phyloP scores from a whole-genome alignment of 2,797 vertebrate genomes.

The Lagodon rhomboides region DNA sequence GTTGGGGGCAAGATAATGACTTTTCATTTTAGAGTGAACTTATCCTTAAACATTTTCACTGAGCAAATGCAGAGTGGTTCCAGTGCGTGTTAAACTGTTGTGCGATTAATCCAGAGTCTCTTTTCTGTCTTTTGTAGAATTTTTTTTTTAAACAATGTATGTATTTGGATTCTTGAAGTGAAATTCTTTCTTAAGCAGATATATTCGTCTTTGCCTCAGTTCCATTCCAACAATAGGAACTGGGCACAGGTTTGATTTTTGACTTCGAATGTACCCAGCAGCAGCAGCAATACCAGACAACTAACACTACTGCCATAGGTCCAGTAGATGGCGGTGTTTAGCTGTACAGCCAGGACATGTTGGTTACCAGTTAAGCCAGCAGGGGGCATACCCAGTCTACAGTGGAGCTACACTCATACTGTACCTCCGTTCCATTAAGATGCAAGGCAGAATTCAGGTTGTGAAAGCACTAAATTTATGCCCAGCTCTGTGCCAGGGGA shows the following conservation, averaged over 20 bases:
- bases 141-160: no score
- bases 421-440: slow-evolving; percentile 8
- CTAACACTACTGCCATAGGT: neutral
- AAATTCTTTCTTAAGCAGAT: no score
- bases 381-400: slow-evolving; percentile 3
- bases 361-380: slow-evolving; percentile 16
- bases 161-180: no score
- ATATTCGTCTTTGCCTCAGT: neutral
- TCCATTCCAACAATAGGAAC: neutral
- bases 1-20: no score
- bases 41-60: no score
- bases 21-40: no score
- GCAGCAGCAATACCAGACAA: neutral
- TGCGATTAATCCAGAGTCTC: no score
- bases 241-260: neutral
- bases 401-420: neutral
- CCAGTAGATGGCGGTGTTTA: slow-evolving; percentile 51
- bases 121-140: no score
- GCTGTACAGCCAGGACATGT: neutral
- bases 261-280: neutral
- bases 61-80: no score
- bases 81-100: no score
- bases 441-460: slow-evolving; percentile 21
- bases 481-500: slow-evolving; percentile 44
- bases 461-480: slow-evolving; percentile 47